These are phyloP conservation scores for Sebastes steindachneri DNA, from an alignment of 2,797 vertebrate species.

Conservation along the genomic window DNA sequence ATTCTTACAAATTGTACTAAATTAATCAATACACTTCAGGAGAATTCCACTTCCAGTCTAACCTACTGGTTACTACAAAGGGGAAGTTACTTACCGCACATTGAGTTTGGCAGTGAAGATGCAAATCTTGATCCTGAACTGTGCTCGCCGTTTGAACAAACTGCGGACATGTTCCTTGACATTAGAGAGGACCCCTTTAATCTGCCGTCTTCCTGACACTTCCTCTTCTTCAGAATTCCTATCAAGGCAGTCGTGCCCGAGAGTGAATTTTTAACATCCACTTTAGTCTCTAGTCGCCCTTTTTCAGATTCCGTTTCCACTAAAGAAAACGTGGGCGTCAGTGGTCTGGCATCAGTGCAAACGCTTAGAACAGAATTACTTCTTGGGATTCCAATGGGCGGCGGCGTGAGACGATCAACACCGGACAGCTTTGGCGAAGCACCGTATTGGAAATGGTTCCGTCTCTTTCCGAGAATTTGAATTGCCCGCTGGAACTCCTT, in stretches of 20 bases:
- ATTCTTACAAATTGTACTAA: neutral
- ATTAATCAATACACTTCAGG: neutral
- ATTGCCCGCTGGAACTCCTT: constrained; percentile 94
- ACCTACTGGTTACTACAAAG: neutral
- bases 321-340: constrained; percentile 83
- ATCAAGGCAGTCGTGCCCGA: constrained; percentile 94
- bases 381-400: constrained; percentile 87
- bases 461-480: constrained; percentile 92
- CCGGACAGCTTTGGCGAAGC: constrained; percentile 88
- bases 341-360: constrained; percentile 89
- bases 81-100: constrained; percentile 86
- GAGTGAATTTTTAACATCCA: constrained; percentile 87
- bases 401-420: constrained; percentile 83
- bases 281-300: constrained; percentile 86
- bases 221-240: constrained; percentile 97
- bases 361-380: constrained; percentile 83
- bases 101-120: constrained; percentile 90
- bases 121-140: constrained; percentile 87
- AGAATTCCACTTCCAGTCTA: neutral
- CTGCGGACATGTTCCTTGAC: constrained; percentile 88
- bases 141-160: constrained; percentile 89
- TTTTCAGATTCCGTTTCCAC: constrained; percentile 83
- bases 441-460: constrained; percentile 89
- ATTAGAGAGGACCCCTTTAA: constrained; percentile 88
- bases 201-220: constrained; percentile 92